These are phyloP conservation scores for Caenorhabditis parvicauda DNA, from an alignment of 2,888 invertebrate species.

Conservation along the genomic window DNA sequence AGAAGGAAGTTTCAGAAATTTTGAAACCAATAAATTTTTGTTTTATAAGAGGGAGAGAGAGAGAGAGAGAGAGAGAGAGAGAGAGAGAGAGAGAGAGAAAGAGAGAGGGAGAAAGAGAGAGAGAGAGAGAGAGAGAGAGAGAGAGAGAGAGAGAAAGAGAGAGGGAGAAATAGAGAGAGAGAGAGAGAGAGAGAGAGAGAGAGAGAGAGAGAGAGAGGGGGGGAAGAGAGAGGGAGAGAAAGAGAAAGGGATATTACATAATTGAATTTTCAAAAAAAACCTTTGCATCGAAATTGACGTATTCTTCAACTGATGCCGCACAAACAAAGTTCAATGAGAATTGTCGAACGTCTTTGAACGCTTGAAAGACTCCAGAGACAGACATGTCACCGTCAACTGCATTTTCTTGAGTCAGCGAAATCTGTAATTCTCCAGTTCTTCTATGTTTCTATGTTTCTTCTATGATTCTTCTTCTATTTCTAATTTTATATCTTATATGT, in stretches of 20 bases:
- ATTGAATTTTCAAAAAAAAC: not conserved
- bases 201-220: no score
- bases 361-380: conserved; percentile 8
- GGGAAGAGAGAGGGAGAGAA: no score
- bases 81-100: no score
- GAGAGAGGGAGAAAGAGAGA: no score
- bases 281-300: conserved; percentile 19
- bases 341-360: conserved; percentile 20
- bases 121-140: no score
- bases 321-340: conserved; percentile 5
- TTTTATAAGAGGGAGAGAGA: no score
- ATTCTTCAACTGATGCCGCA: conserved; percentile 19
- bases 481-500: not conserved
- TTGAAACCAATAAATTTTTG: no score
- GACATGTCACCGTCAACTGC: conserved; percentile 33
- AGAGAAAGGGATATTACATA: not conserved
- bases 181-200: no score
- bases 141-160: no score
- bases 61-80: no score
- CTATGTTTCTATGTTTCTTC: not conserved
- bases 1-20: no score
- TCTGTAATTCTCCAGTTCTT: conserved; percentile 3
- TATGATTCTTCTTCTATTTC: not conserved
- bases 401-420: conserved; percentile 29
- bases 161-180: no score